Percentiles rank a stretch among this genome's conserved stretches.
Conservation (phyloP, 2,113 vertebrate genomes). For the Ptilorrhoa leucosticta region DNA sequence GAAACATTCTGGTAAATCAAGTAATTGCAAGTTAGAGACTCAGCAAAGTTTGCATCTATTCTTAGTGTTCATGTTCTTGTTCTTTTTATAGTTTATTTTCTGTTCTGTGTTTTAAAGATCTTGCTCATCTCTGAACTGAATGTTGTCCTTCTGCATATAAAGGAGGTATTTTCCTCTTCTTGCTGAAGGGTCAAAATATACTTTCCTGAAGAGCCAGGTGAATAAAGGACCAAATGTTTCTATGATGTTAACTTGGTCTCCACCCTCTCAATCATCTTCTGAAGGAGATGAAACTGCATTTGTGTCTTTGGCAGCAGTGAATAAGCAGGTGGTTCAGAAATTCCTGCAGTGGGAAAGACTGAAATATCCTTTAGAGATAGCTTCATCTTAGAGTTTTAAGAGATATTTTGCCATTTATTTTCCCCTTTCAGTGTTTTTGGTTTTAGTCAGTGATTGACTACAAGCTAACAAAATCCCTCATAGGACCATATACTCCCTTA, state of each 20-base stretch:
- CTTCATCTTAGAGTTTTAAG: not conserved
- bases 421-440: not conserved
- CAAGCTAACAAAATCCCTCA: not conserved
- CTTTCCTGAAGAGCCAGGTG: not conserved
- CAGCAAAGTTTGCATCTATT: not conserved
- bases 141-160: not conserved
- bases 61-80: not conserved
- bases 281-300: slow-evolving; percentile 4
- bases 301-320: slow-evolving; percentile 1
- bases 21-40: not conserved
- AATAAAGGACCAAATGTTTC: not conserved
- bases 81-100: not conserved
- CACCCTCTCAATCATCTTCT: not conserved
- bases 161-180: not conserved
- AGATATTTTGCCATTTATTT: not conserved
- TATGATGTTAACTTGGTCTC: not conserved
- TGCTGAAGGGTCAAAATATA: not conserved
- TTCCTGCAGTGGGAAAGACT: not conserved
- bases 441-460: not conserved
- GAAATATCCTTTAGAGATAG: slow-evolving; percentile 12
- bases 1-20: not conserved
- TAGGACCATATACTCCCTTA: not conserved
- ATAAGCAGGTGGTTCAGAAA: slow-evolving; percentile 20
- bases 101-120: not conserved
- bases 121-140: not conserved